Evolutionary conservation across 92 coral and sea anemone species (phyloP).

Genomic region (Actinostola sp.): DNA sequence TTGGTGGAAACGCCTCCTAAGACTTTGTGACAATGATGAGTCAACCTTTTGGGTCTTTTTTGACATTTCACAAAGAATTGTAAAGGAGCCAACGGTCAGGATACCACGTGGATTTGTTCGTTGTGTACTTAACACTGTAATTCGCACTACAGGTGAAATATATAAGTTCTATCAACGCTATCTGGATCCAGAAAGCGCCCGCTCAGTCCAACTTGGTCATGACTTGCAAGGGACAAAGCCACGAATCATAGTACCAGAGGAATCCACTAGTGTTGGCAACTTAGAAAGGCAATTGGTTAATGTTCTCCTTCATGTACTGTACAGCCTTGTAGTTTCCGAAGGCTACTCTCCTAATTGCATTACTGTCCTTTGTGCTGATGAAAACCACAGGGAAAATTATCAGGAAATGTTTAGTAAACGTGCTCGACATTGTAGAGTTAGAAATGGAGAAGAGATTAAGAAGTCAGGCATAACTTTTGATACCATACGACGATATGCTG

Average conservation of each 20-base stretch:
- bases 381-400: background rate
- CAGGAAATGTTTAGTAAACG: background rate
- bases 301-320: background rate
- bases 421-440: background rate
- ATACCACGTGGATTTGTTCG: background rate
- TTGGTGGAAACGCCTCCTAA: background rate
- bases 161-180: background rate
- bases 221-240: constrained; percentile 3
- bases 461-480: constrained; percentile 1
- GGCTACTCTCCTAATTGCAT: background rate
- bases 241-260: background rate
- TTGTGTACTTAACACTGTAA: background rate
- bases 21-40: background rate
- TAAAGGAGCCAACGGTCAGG: background rate
- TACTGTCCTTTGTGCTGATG: constrained; percentile 12
- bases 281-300: background rate
- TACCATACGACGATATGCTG: constrained; percentile 11
- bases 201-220: constrained; percentile 4
- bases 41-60: background rate
- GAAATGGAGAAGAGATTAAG: constrained; percentile 1
- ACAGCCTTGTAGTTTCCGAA: background rate
- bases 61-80: background rate
- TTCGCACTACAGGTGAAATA: constrained; percentile 1
- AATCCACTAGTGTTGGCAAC: background rate
- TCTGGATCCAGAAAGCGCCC: background rate